phyloP scores from a whole-genome alignment of 1,140 invertebrate genomes.

The Heliothis virescens region DNA sequence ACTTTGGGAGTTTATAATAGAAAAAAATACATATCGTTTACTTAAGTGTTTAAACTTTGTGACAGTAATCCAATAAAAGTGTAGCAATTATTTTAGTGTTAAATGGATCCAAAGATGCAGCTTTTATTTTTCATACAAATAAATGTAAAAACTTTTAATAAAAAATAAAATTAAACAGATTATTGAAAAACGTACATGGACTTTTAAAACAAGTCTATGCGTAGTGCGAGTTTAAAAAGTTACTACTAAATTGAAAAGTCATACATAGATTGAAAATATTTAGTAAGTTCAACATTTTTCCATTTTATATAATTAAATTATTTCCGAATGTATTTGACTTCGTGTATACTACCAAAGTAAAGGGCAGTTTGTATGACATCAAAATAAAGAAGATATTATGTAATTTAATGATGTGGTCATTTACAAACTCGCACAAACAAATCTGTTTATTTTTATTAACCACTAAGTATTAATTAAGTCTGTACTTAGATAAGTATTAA shows the following conservation, averaged over 20 bases:
- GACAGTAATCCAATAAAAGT: conserved; percentile 78
- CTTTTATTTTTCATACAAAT: conserved; percentile 81
- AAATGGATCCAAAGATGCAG: conserved; percentile 79
- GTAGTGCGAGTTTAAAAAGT: too few relatives aligned
- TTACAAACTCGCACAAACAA: neutral
- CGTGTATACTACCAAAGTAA: too few relatives aligned
- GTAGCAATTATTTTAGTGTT: conserved; percentile 68
- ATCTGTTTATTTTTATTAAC: conserved; percentile 40
- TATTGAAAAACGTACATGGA: neutral
- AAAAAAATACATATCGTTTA: conserved; percentile 81
- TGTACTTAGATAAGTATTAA: conserved; percentile 70
- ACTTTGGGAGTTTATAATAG: conserved; percentile 54
- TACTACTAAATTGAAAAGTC: too few relatives aligned
- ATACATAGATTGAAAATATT: too few relatives aligned
- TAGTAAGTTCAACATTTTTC: too few relatives aligned
- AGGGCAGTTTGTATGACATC: too few relatives aligned
- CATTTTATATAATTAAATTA: too few relatives aligned
- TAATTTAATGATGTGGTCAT: too few relatives aligned
- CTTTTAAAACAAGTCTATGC: neutral
- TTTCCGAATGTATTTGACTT: too few relatives aligned
- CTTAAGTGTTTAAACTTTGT: conserved; percentile 72
- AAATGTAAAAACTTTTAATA: conserved; percentile 71
- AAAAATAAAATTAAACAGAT: conserved; percentile 43
- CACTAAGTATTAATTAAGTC: conserved; percentile 61
- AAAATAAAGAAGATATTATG: too few relatives aligned